Base-by-base conservation (phyloP, 2,888 invertebrate genomes). In the Eupithecia subumbrata region DNA sequence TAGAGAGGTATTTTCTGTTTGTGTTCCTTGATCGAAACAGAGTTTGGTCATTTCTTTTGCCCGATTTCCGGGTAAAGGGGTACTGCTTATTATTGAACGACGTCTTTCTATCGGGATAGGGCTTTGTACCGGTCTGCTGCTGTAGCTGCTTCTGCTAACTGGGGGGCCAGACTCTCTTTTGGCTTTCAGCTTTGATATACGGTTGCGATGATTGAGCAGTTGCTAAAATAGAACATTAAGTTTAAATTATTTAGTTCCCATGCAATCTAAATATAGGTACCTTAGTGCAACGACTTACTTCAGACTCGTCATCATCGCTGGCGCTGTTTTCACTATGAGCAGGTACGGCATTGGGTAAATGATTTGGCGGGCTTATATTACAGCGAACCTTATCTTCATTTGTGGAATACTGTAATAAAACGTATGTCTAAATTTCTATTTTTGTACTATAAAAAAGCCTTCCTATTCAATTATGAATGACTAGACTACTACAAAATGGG, bases 1-100 rank as follows among this genome's bases (percentile, higher is more conserved):
- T 12, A 79, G 34, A 14, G 71, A 77, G 0, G 60, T 43, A 1
- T 76, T 75, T 4, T 90, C 89, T 1, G 90, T 91, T 79, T 91
- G 92, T 0, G 89, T 89, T 37, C 81, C 86, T 84, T 89, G 87
- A 71, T 91, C 88, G 56, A 84, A 86, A 69, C 72, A 84, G 18
- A 88, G 74, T 72, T 78, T 86, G 5, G 76, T 74, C 14, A 70
- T 80, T 63, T 80, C 76, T 56, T 77, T 75, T 8, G 40, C 69
- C n/a, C 66, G 79, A 64, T 78, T 84, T 22, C 78, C 82, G 5
- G 87, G 86, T 7, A 88, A 69, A 9, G 90, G 90, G 12, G 90
- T 89, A 73, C 89, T 89, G 80, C 85, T 88, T 14, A 84, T 72
- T 34, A 88, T 71, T 34, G 85, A 84, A 68, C 84, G 84, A 18